A percentile compares a stretch with the other conserved stretches of the same genome.
phyloP scores from a whole-genome alignment of 1,140 invertebrate genomes.

The Plodia interpunctella region DNA sequence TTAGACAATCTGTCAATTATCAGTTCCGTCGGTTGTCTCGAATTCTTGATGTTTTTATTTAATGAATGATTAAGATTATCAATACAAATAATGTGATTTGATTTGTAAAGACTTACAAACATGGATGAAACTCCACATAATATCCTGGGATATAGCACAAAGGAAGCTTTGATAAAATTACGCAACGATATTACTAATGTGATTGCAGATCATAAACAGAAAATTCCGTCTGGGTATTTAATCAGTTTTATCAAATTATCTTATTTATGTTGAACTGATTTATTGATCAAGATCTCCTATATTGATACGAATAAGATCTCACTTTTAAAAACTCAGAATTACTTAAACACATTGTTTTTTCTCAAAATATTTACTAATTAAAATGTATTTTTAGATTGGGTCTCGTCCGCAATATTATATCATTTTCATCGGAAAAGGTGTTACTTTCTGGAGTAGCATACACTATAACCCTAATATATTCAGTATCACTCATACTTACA shows the following conservation, averaged over 20 bases:
- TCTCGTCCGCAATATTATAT: conserved; percentile 55
- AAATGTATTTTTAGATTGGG: conserved; percentile 47
- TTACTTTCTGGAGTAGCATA: conserved; percentile 66
- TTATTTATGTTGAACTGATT: not conserved
- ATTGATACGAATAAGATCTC: no score
- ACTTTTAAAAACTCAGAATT: not conserved
- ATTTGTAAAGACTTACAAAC: conserved; percentile 13
- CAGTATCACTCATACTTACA: conserved; percentile 58
- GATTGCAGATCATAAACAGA: conserved; percentile 57
- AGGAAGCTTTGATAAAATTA: conserved; percentile 55
- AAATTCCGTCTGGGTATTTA: conserved; percentile 54
- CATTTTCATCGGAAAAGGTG: conserved; percentile 68
- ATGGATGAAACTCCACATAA: conserved; percentile 44
- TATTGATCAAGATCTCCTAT: no score
- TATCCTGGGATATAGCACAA: conserved; percentile 56
- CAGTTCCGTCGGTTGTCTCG: no score
- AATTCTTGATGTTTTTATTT: no score
- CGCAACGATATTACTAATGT: conserved; percentile 54
- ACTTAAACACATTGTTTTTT: not conserved
- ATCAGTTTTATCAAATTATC: not conserved
- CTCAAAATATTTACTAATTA: conserved; percentile 3
- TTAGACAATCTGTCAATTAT: no score
- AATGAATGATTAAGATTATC: not conserved
- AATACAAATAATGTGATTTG: not conserved
- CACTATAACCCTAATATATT: conserved; percentile 61